Evolutionary conservation across 2,113 vertebrate species (phyloP).

Genomic region (Piprites chloris): DNA sequence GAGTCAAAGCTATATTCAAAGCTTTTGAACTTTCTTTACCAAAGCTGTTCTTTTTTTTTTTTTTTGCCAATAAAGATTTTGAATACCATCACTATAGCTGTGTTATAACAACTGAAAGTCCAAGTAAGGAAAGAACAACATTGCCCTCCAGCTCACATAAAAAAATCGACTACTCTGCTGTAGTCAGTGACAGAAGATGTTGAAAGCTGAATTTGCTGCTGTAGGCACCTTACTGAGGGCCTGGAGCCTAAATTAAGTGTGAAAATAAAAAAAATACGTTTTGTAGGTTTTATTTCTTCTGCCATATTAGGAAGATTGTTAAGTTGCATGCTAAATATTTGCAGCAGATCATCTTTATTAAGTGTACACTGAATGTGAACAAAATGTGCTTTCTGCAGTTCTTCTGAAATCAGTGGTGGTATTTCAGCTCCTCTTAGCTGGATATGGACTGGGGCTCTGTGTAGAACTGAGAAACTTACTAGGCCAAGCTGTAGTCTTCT

Average conservation of each 20-base stretch:
- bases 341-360: slow-evolving; percentile 40
- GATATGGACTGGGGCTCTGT: neutral
- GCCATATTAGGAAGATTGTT: neutral
- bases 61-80: neutral
- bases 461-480: neutral
- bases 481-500: neutral
- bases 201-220: neutral
- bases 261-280: neutral
- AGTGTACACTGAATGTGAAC: neutral
- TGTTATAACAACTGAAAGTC: neutral
- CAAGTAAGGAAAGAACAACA: neutral
- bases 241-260: neutral
- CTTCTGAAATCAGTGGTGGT: neutral
- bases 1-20: neutral
- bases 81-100: fast-evolving
- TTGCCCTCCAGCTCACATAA: neutral
- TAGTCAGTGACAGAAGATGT: neutral
- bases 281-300: neutral
- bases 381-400: neutral
- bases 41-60: neutral
- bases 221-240: neutral
- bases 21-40: neutral
- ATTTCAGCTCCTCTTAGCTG: neutral
- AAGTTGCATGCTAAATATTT: neutral
- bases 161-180: neutral